Base-by-base conservation (phyloP, 1,140 invertebrate species). In the Oscheius sp. region DNA sequence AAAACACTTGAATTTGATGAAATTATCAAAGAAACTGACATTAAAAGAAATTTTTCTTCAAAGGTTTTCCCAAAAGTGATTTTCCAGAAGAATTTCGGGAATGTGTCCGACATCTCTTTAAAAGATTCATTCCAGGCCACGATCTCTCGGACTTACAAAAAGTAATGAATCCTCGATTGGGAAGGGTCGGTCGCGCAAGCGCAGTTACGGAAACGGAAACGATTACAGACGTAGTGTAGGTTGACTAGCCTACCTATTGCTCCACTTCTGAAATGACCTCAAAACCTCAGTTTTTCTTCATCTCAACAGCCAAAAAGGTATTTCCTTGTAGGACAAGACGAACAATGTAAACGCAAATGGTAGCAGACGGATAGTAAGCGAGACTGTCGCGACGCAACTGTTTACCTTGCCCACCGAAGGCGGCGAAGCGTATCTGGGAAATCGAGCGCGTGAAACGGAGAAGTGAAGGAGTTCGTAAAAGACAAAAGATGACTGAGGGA, bases 381-480 rank as follows among this genome's bases (percentile, higher is more conserved):
- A 7, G 49, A 20, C 15, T 15, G 28, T 23, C 15, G 49, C 49
- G n/a, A 20, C 49, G 49, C 23, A 55, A 55, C 49, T 55, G 49
- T 55, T 55, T 55, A 26, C 28, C 28, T 26, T 7, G 49, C 23
- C 23, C 49, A 55, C 15, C 49, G 28, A 26, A 23, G 49, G 49
- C 49, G 49, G 49, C 23, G 49, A 55, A 55, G 49, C 49, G 49
- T 55, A 55, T 7, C 49, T 55, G 49, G 23, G 49, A 55, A 55
- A 20, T 55, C 23, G 49, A 55, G 28, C 49, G 49, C 49, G 49
- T 20, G 49, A 55, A 55, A 55, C 38, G 38, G n/a, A 42, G n/a
- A 42, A 42, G n/a, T 26, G 7, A 26, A 13, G 7, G 49, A 55
- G 28, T 55, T 4, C 23, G 7, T 23, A 23, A 4, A 7, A 13